A percentile compares a stretch with the other conserved stretches of the same genome.
Conservation (phyloP, 2,888 invertebrate genomes). For the Podotricha telesiphe region DNA sequence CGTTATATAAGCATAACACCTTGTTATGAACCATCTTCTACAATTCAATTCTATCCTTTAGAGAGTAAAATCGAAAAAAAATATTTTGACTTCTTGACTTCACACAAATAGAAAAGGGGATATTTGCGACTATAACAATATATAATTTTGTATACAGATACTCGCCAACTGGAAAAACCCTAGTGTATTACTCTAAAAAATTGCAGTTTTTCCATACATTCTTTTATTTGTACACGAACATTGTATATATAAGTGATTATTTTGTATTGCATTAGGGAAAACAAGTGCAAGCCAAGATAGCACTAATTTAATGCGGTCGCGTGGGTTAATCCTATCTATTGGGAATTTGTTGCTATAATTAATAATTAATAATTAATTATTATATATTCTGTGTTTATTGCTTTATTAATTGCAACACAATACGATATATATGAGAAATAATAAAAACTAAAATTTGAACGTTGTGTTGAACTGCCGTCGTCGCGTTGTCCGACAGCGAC, state of each 20-base stretch:
- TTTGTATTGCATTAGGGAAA: conserved; percentile 29
- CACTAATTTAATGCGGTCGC: conserved; percentile 31
- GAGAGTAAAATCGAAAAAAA: too few species aligned
- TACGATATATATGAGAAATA: too few species aligned
- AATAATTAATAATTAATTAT: conserved; percentile 31
- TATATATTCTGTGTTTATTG: conserved; percentile 4
- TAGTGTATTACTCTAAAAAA: conserved; percentile 11
- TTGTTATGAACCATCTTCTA: too few species aligned
- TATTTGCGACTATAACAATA: background rate
- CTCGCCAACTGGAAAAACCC: conserved; percentile 5
- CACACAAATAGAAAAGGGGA: too few species aligned
- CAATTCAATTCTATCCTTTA: too few species aligned
- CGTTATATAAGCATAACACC: too few species aligned
- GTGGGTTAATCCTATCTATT: conserved; percentile 36
- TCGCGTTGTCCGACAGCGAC: too few species aligned
- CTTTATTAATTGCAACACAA: background rate
- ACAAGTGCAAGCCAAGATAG: conserved; percentile 24
- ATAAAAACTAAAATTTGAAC: too few species aligned
- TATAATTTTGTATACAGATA: background rate
- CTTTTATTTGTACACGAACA: conserved; percentile 21
- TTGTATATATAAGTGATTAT: conserved; percentile 24
- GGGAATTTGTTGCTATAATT: conserved; percentile 32
- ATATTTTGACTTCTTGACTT: too few species aligned
- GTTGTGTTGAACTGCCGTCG: too few species aligned
- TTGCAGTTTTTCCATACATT: conserved; percentile 21